These are phyloP conservation scores for Arenaria interpres DNA, from an alignment of 2,113 vertebrate species.

Conservation along the genomic window DNA sequence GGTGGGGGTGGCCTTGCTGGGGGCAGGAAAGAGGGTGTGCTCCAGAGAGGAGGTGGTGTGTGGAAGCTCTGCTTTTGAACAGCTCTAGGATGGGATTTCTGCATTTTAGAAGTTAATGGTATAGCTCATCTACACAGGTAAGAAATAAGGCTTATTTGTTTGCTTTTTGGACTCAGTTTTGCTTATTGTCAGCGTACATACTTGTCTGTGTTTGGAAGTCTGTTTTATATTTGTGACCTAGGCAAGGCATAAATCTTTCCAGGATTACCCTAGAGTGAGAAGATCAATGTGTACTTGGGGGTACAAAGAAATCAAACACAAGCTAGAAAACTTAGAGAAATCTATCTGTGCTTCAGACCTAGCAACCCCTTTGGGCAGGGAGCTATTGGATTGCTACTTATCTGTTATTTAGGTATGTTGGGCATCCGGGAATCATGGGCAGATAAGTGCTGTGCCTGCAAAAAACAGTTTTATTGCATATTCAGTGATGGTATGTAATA, in stretches of 20 bases:
- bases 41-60: accelerated
- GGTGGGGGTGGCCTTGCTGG: accelerated
- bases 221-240: neutral
- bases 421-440: accelerated
- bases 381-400: neutral
- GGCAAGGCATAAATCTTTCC: neutral
- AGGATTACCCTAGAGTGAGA: neutral
- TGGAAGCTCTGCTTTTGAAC: neutral
- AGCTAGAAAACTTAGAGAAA: neutral
- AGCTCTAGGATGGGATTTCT: neutral
- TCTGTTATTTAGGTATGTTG: neutral
- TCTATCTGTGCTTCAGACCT: accelerated
- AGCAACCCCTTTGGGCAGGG: neutral
- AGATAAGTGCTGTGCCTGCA: neutral
- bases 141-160: neutral
- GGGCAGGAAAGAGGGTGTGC: accelerated
- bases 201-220: neutral
- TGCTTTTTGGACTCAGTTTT: neutral
- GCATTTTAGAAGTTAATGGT: accelerated
- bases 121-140: neutral
- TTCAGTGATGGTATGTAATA: neutral
- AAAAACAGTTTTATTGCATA: neutral
- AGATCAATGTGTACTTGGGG: neutral
- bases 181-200: accelerated
- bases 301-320: neutral